Conservation (phyloP, 2,888 invertebrate genomes). For the Pecten maximus region DNA sequence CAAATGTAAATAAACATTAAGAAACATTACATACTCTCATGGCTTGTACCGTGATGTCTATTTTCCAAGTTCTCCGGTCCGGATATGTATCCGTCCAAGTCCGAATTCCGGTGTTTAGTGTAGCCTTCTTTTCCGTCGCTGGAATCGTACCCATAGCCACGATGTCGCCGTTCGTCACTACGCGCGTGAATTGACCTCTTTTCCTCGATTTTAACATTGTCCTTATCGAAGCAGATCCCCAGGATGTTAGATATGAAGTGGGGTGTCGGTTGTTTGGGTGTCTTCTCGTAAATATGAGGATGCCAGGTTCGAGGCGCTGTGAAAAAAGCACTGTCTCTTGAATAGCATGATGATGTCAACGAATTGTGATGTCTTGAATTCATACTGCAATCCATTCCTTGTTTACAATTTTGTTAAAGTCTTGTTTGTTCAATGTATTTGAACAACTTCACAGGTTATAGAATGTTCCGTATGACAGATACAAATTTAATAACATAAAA, state of each 20-base stretch:
- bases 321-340: conserved; percentile 52
- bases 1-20: neutral
- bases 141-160: conserved; percentile 23
- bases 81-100: conserved; percentile 16
- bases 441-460: neutral
- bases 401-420: neutral
- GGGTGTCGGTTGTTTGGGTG: conserved; percentile 92
- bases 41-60: neutral
- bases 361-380: conserved; percentile 45
- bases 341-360: conserved; percentile 38
- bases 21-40: neutral
- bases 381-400: conserved; percentile 51
- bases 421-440: neutral
- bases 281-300: conserved; percentile 93
- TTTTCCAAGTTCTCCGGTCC: conserved; percentile 23
- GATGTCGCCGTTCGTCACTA: neutral
- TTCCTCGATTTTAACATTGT: neutral
- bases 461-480: neutral
- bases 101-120: neutral
- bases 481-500: neutral
- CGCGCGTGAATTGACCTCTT: neutral
- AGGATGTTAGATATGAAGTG: conserved; percentile 94
- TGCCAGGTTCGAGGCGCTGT: conserved; percentile 87
- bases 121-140: neutral
- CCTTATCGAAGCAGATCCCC: conserved; percentile 82